Conservation (phyloP, 2,113 vertebrate genomes). For the Daboia siamensis region DNA sequence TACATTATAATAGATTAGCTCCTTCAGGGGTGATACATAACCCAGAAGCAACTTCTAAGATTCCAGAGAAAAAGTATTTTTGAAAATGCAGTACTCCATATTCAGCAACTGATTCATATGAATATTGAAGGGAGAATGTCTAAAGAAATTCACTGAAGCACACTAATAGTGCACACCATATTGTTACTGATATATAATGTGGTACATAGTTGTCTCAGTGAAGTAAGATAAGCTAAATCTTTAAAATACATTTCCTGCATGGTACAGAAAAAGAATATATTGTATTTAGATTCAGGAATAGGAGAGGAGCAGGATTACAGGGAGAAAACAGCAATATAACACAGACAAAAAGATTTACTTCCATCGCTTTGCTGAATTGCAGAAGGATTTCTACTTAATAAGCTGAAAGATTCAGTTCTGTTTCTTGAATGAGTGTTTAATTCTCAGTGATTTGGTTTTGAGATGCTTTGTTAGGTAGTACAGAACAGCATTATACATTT, state of each 20-base stretch:
- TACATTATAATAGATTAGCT: slow-evolving; percentile 39
- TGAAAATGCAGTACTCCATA: neutral
- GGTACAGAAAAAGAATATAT: slow-evolving; percentile 29
- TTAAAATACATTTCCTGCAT: slow-evolving; percentile 28
- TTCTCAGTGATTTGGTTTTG: neutral
- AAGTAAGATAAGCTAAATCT: slow-evolving; percentile 24
- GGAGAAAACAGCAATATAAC: neutral
- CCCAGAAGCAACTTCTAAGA: neutral
- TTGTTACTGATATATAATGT: slow-evolving; percentile 2
- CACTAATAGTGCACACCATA: neutral
- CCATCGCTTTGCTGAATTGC: neutral
- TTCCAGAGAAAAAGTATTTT: slow-evolving; percentile 12
- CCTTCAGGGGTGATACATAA: slow-evolving; percentile 34
- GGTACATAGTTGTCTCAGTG: slow-evolving; percentile 43
- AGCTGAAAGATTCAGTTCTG: neutral
- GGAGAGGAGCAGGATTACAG: neutral
- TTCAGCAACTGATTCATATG: slow-evolving; percentile 9
- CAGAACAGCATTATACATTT: neutral
- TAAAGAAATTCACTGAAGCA: neutral
- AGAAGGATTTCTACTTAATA: neutral
- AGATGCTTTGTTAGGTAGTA: neutral
- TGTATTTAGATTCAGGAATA: neutral
- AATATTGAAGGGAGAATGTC: neutral
- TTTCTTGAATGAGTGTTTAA: neutral
- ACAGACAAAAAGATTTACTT: neutral